phyloP scores from a whole-genome alignment of 1,140 invertebrate genomes.

The Pectinophora gossypiella region DNA sequence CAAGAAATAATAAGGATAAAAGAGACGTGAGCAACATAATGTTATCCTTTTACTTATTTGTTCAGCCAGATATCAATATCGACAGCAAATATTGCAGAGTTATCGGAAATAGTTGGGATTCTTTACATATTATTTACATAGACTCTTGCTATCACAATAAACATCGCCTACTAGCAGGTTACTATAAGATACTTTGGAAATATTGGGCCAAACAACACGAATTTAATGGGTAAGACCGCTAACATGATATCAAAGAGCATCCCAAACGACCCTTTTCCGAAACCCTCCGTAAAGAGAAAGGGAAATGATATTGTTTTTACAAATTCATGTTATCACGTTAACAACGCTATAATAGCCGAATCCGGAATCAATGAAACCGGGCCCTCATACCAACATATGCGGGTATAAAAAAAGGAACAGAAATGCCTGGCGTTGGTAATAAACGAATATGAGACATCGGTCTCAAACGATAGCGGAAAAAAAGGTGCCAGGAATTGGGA shows the following conservation, averaged over 20 bases:
- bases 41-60: not conserved
- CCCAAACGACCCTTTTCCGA: too few species aligned
- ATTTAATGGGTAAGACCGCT: too few species aligned
- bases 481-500: constrained; percentile 20
- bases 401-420: constrained; percentile 44
- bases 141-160: too few species aligned
- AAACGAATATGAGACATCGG: constrained; percentile 43
- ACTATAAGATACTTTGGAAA: too few species aligned
- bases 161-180: too few species aligned
- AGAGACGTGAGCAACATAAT: not conserved
- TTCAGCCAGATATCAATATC: not conserved
- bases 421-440: constrained; percentile 28
- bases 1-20: not conserved
- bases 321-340: too few species aligned
- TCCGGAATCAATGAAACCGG: constrained; percentile 19
- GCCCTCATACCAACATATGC: constrained; percentile 44
- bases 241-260: too few species aligned
- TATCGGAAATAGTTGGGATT: not conserved
- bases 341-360: constrained; percentile 21
- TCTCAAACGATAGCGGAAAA: constrained; percentile 33
- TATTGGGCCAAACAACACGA: too few species aligned
- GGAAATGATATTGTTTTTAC: too few species aligned
- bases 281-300: too few species aligned
- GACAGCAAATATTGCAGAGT: not conserved
- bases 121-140: not conserved